Evolutionary conservation across 2,888 invertebrate genomes (phyloP), one percentile per base, ranked within the genome.

Genomic region (Argyresthia albistria): DNA sequence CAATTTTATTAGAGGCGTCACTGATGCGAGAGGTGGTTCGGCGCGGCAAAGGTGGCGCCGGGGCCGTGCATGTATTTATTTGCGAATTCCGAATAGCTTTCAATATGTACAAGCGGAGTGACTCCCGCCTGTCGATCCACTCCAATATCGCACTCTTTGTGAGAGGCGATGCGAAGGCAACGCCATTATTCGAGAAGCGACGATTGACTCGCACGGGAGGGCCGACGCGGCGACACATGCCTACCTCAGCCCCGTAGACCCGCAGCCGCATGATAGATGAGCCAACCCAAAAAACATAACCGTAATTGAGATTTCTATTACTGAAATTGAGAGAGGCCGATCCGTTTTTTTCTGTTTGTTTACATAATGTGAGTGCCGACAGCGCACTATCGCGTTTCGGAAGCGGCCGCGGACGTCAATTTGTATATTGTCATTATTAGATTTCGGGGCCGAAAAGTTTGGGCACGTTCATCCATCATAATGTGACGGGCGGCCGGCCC

Each of bases 351-450:
- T 70, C 66, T 80, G 79, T 82, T 80, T 84, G 86, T 84, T 79
- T 83, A 78, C 76, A 80, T 83, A 83, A 82, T 81, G 77, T 81
- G 75, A 86, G 83, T 84, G 83, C 79, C 66, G 74, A 64, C 69
- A 64, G 68, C 64, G 63, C 64, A 73, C 76, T 81, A 86, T 83
- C 84, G 78, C 76, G 70, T 86, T 82, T 81, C 84, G 81, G 68
- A 81, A 80, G 78, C 76, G 72, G 67, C 70, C 69, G 71, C 78
- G 81, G 82, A 78, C 80, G 78, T 83, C 84, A 86, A 87, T 87
- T 87, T 87, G 87, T 87, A 82, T 86, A 87, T 87, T 86, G 86
- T 87, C 87, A 86, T 86, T 84, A 84, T 86, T 80, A 81, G 76
- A 86, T 75, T 70, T 75, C 12, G 12, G 70, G 73, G 68, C 75